phyloP scores from a whole-genome alignment of 2,797 vertebrate species.

The Sebastes taczanowskii region DNA sequence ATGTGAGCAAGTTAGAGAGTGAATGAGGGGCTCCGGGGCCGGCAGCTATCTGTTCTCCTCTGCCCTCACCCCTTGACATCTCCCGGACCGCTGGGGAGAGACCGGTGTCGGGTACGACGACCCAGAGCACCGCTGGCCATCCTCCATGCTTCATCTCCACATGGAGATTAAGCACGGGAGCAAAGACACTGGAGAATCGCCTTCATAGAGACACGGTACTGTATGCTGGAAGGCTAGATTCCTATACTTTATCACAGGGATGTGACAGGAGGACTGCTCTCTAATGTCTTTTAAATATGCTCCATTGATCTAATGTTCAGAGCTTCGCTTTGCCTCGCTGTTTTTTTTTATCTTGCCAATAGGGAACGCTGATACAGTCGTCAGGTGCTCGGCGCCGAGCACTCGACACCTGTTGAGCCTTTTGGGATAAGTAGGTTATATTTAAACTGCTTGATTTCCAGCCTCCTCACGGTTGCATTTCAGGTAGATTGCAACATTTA shows the following conservation, averaged over 20 bases:
- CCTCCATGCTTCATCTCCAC: conserved; percentile 47
- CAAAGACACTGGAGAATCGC: conserved; percentile 55
- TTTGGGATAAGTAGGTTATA: conserved; percentile 63
- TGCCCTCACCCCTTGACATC: conserved; percentile 67
- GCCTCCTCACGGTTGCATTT: conserved; percentile 58
- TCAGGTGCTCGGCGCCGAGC: conserved; percentile 62
- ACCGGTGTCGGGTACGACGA: conserved; percentile 17
- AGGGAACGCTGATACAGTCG: conserved; percentile 56
- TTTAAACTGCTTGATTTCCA: conserved; percentile 64
- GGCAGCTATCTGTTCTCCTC: conserved; percentile 63
- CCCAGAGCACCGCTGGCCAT: conserved; percentile 34
- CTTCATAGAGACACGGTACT: conserved; percentile 52
- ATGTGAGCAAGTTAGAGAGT: conserved; percentile 80
- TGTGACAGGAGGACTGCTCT: conserved; percentile 71
- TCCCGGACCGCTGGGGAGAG: conserved; percentile 40
- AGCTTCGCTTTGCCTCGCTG: conserved; percentile 46
- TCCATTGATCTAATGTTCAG: conserved; percentile 74
- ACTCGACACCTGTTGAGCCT: conserved; percentile 74
- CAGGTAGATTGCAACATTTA: conserved; percentile 72
- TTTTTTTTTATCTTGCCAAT: conserved; percentile 56
- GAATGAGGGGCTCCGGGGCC: conserved; percentile 68
- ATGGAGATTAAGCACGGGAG: conserved; percentile 55
- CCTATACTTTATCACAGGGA: conserved; percentile 68
- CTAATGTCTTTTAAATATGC: conserved; percentile 79
- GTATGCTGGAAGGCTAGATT: conserved; percentile 65